Evolutionary conservation across 2,888 invertebrate species (phyloP).

Genomic region (Invenusta paracnida): DNA sequence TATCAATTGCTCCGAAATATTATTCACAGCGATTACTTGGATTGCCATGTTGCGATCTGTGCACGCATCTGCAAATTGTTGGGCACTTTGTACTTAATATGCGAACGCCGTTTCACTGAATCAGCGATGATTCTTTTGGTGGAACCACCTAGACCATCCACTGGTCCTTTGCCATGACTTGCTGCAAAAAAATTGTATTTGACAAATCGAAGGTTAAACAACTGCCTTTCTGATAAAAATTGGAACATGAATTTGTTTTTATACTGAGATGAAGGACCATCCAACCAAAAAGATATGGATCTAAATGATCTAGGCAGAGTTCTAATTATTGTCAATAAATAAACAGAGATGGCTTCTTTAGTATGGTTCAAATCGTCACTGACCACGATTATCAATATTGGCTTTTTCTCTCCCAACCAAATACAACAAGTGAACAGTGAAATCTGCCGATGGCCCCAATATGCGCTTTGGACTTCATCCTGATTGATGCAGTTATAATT

Average conservation of each 20-base stretch:
- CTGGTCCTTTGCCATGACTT: constrained; percentile 26
- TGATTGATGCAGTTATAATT: neutral
- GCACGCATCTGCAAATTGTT: constrained; percentile 2
- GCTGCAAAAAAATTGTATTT: constrained; percentile 19
- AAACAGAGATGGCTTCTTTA: neutral
- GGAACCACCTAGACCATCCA: neutral
- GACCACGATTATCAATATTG: neutral
- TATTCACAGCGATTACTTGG: neutral
- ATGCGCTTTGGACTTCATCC: constrained; percentile 1
- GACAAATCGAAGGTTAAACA: constrained; percentile 6
- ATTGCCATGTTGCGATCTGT: neutral
- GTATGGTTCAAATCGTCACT: constrained; percentile 16
- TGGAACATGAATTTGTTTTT: constrained; percentile 27
- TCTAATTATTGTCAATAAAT: neutral
- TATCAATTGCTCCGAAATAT: neutral
- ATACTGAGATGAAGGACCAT: constrained; percentile 23
- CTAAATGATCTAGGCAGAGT: neutral
- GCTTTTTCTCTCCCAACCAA: constrained; percentile 7
- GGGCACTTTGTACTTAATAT: constrained; percentile 16
- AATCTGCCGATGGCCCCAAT: neutral
- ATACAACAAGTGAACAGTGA: constrained; percentile 7
- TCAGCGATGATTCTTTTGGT: constrained; percentile 13
- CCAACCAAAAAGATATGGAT: constrained; percentile 23
- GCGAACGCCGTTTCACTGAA: neutral
- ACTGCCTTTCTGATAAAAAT: constrained; percentile 12